phyloP scores from a whole-genome alignment of 2,888 invertebrate genomes.

The Netelia fuscicornis region DNA sequence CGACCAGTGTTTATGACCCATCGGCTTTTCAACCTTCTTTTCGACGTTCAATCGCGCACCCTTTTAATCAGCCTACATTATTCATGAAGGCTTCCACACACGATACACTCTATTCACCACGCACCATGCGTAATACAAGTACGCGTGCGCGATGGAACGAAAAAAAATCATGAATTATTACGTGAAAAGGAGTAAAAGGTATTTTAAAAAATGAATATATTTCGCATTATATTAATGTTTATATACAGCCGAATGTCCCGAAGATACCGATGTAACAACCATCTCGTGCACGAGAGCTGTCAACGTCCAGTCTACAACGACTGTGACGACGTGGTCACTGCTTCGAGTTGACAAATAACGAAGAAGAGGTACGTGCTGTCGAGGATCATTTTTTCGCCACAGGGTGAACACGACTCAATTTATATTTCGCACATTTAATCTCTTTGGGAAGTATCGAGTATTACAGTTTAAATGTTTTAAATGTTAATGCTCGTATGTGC shows the following conservation, averaged over 20 bases:
- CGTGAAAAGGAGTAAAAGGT: not conserved
- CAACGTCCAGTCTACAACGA: conserved; percentile 11
- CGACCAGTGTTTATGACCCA: conserved; percentile 66
- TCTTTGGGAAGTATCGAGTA: not conserved
- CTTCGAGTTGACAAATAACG: conserved; percentile 16
- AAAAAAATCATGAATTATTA: not conserved
- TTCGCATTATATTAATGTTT: conserved; percentile 3
- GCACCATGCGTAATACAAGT: not conserved
- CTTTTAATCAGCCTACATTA: conserved; percentile 67
- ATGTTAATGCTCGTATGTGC: too few species aligned
- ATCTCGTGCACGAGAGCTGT: conserved; percentile 22
- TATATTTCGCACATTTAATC: not conserved
- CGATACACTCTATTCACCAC: conserved; percentile 42
- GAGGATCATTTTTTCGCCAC: not conserved
- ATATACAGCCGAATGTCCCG: not conserved
- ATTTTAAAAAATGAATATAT: conserved; percentile 5
- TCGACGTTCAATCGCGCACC: conserved; percentile 64
- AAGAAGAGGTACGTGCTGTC: conserved; percentile 15
- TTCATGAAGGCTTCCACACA: conserved; percentile 59
- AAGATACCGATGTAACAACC: not conserved
- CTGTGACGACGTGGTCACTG: not conserved
- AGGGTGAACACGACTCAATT: not conserved
- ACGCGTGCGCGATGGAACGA: not conserved
- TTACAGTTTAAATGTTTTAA: too few species aligned
- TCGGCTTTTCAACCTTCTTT: conserved; percentile 64